Conservation (phyloP, 2,888 invertebrate genomes). For the Lacanobia oleracea region DNA sequence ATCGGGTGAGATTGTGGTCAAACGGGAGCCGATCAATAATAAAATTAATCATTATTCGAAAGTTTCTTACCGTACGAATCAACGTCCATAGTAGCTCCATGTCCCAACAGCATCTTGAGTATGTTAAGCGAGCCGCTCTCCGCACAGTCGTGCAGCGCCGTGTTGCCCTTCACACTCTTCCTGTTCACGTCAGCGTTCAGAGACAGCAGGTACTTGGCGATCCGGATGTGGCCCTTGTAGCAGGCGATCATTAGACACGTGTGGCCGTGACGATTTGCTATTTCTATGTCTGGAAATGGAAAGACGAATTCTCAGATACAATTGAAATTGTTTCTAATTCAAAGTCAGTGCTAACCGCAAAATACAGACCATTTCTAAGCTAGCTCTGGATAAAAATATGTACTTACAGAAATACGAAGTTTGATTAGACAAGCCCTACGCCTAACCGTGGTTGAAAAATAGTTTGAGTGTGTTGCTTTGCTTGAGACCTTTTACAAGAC, state of each 20-base stretch:
- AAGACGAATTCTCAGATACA: not conserved
- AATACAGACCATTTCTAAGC: no score
- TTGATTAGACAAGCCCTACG: not conserved
- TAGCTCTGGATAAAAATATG: no score
- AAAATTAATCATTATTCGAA: no score
- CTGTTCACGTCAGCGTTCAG: conserved; percentile 97
- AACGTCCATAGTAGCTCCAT: conserved; percentile 97
- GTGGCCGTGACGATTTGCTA: conserved; percentile 98
- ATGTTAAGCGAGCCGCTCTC: conserved; percentile 98
- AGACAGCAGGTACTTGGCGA: conserved; percentile 96
- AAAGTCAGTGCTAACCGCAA: no score
- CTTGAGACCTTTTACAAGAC: not conserved
- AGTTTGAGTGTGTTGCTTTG: no score
- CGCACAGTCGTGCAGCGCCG: conserved; percentile 99
- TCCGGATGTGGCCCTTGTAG: conserved; percentile 97
- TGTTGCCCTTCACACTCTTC: conserved; percentile 97
- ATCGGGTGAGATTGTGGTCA: no score
- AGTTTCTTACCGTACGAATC: conserved; percentile 95
- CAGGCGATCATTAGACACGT: conserved; percentile 99
- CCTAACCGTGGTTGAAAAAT: not conserved
- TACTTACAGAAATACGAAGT: not conserved
- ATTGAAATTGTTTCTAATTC: no score
- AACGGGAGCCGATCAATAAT: no score
- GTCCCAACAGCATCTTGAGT: conserved; percentile 95
- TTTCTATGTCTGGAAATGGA: conserved; percentile 95